These are phyloP conservation scores for Poeciliopsis retropinna DNA, from an alignment of 2,113 vertebrate genomes.

Conservation along the genomic window DNA sequence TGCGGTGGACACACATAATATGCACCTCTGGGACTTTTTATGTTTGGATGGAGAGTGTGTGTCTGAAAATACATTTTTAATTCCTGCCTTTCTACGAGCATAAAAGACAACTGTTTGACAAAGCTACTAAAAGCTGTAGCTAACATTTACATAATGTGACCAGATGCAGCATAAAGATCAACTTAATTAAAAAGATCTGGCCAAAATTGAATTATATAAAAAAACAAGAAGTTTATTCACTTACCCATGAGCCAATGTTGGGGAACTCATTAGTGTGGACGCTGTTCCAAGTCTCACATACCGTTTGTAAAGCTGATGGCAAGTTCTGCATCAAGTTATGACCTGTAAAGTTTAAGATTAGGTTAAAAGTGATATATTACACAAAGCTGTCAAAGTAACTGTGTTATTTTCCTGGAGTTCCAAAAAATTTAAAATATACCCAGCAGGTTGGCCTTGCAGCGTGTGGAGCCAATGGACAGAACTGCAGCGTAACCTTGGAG, in stretches of 20 bases:
- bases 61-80: too few relatives aligned
- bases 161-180: too few relatives aligned
- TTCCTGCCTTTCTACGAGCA: neutral
- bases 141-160: neutral
- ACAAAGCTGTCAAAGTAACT: neutral
- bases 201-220: neutral
- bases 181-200: too few relatives aligned
- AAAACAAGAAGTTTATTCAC: slow-evolving; percentile 40
- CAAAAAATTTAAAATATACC: slow-evolving; percentile 75
- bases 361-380: neutral
- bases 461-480: slow-evolving; percentile 90
- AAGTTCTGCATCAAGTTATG: slow-evolving; percentile 91
- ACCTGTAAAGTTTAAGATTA: slow-evolving; percentile 74
- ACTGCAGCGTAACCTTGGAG: slow-evolving; percentile 93
- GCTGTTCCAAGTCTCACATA: slow-evolving; percentile 95
- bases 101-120: neutral
- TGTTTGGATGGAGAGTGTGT: too few relatives aligned
- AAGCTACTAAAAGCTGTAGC: too few relatives aligned
- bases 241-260: slow-evolving; percentile 97
- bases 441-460: slow-evolving; percentile 91
- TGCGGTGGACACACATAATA: too few relatives aligned
- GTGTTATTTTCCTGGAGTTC: neutral
- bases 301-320: slow-evolving; percentile 88
- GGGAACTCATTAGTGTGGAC: slow-evolving; percentile 98
- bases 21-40: too few relatives aligned